Conservation (phyloP, 1,140 invertebrate genomes). For the Dinothrombium tinctorium region DNA sequence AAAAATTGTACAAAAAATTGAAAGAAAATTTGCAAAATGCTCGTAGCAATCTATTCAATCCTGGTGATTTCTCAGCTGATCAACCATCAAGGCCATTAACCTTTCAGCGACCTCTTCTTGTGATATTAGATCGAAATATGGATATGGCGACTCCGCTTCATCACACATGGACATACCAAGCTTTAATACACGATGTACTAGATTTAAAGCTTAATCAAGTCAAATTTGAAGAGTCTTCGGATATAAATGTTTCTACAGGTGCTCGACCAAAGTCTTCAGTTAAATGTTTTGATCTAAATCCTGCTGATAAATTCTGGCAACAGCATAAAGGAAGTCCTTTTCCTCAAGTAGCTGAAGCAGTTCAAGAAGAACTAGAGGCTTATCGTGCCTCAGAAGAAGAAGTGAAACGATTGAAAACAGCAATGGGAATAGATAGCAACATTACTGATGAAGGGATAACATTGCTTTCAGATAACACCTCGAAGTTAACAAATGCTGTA, state of each 20-base stretch:
- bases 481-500: constrained; percentile 73
- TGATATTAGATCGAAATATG: constrained; percentile 78
- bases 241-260: no score
- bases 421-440: constrained; percentile 39
- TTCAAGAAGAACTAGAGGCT: constrained; percentile 88
- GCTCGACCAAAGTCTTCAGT: constrained; percentile 35
- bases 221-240: constrained; percentile 41
- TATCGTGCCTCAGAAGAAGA: constrained; percentile 78
- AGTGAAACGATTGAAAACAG: constrained; percentile 74
- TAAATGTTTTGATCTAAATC: constrained; percentile 74
- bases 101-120: constrained; percentile 72
- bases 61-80: background rate
- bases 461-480: constrained; percentile 79
- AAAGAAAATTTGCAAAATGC: constrained; percentile 88
- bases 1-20: constrained; percentile 89
- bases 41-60: constrained; percentile 52
- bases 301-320: constrained; percentile 70
- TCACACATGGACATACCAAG: constrained; percentile 99
- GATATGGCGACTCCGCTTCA: constrained; percentile 93
- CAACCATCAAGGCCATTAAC: background rate
- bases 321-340: constrained; percentile 88
- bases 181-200: constrained; percentile 78
- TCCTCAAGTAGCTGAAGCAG: constrained; percentile 86
- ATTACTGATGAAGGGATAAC: constrained; percentile 24
- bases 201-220: constrained; percentile 71